Evolutionary conservation across 1,140 invertebrate genomes (phyloP).

Genomic region (Melitaea cinxia): DNA sequence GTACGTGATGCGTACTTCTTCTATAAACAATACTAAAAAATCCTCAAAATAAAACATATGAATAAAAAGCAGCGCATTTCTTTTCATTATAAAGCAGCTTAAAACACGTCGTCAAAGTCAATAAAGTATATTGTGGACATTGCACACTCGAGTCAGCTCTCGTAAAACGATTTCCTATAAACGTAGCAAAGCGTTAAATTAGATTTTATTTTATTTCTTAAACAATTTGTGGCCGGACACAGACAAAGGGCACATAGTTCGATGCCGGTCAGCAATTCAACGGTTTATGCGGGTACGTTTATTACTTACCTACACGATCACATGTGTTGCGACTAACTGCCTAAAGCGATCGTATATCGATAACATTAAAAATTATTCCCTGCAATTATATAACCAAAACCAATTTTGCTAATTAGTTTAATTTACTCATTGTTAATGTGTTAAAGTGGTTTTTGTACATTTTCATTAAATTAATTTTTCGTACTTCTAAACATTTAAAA

Average conservation of each 20-base stretch:
- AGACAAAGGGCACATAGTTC: conserved; percentile 75
- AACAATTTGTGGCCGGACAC: conserved; percentile 73
- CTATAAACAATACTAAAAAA: not conserved
- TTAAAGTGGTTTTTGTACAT: no score
- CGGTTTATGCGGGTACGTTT: conserved; percentile 78
- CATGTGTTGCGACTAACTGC: conserved; percentile 38
- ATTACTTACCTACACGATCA: conserved; percentile 66
- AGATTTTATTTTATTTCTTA: conserved; percentile 80
- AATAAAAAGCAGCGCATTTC: not conserved
- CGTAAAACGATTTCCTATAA: conserved; percentile 62
- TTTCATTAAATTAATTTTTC: no score
- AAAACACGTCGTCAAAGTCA: conserved; percentile 21
- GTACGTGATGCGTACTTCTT: no score
- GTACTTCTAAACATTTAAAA: no score
- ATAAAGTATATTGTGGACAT: conserved; percentile 24
- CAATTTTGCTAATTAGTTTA: no score
- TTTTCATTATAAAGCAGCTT: not conserved
- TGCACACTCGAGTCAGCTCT: conserved; percentile 24
- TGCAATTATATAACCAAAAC: not conserved
- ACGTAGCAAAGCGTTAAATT: conserved; percentile 76
- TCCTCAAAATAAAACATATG: not conserved
- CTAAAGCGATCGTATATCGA: conserved; percentile 34
- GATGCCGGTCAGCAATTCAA: conserved; percentile 77
- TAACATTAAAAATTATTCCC: not conserved
- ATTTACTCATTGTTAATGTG: no score